A percentile compares a stretch with the other conserved stretches of the same genome.
Evolutionary conservation across 1,140 invertebrate genomes (phyloP).

Genomic region (Caerostris extrusa): DNA sequence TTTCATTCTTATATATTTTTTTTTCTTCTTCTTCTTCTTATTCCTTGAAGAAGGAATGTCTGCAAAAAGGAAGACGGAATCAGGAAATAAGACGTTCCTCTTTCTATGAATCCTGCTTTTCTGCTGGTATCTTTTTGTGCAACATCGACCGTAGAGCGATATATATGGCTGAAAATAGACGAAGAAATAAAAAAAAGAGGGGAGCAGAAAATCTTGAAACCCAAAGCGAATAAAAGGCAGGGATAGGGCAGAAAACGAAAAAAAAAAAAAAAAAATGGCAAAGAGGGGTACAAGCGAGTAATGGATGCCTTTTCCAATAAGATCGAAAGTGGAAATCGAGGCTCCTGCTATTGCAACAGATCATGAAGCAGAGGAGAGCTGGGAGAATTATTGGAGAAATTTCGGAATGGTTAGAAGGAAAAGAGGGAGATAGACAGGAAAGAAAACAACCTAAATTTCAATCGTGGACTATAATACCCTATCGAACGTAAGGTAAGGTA

Average conservation of each 20-base stretch:
- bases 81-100: constrained; percentile 53
- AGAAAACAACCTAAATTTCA: constrained; percentile 26
- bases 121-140: constrained; percentile 50
- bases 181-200: not conserved
- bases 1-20: not conserved
- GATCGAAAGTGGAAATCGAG: constrained; percentile 71
- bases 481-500: not conserved
- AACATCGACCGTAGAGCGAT: constrained; percentile 51
- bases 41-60: not conserved
- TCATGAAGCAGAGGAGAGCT: constrained; percentile 20
- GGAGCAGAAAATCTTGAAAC: constrained; percentile 41
- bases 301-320: constrained; percentile 73
- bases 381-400: constrained; percentile 63
- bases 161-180: constrained; percentile 62
- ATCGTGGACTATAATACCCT: constrained; percentile 25
- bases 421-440: not conserved
- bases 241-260: not conserved
- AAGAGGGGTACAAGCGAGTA: constrained; percentile 30
- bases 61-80: not conserved
- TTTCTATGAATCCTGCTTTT: not conserved
- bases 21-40: constrained; percentile 4
- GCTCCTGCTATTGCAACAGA: constrained; percentile 63
- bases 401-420: not conserved
- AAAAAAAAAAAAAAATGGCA: not conserved
- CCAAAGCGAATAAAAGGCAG: constrained; percentile 46